Evolutionary conservation across 2,797 vertebrate species (phyloP), one percentile per base, ranked within the genome.

Genomic region (Chiloscyllium punctatum): DNA sequence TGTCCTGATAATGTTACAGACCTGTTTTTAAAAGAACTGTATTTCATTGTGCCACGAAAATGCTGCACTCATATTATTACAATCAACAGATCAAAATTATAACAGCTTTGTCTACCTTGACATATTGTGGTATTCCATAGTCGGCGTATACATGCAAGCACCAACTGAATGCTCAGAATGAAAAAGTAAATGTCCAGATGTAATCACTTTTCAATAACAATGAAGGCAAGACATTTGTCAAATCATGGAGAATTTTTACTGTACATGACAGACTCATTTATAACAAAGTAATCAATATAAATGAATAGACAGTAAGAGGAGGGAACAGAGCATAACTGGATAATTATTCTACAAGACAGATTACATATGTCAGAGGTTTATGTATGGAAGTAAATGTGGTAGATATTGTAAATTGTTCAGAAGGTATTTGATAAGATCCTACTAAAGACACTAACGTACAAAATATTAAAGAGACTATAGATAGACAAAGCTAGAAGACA

Each of bases 141-240:
- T 91, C 37, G 68, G 62, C 90, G 37, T 92, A 18, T 18, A 92
- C 68, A 13, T n/a, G 33, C 90, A 92, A 37, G 66, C 68, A 68
- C 33, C 2, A 8, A 18, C 13, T 82, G 79, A 82, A 42, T 23
- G 0, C 42, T 84, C 37, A 16, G 84, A 84, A 42, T 21, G 79
- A 42, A 5, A 84, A 48, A 23, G 33, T 42, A 92, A 68, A 68
- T 2, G 62, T 37, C 57, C 90, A 68, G 7, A 68, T 25, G 15
- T 86, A 79, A 86, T 86, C 37, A 18, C 48, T 37, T 53, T 84
- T 86, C 48, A 57, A 68, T 66, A 95, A 37, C 16, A 74, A 48
- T 86, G 72, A 82, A 95, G 37, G 42, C n/a, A 84, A 84, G 53
- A 95, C 25, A 68, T 74, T 79, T 95, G 23, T 37, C 53, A 79